Conservation (phyloP, 2,797 vertebrate species). For the Alectoris magna region DNA sequence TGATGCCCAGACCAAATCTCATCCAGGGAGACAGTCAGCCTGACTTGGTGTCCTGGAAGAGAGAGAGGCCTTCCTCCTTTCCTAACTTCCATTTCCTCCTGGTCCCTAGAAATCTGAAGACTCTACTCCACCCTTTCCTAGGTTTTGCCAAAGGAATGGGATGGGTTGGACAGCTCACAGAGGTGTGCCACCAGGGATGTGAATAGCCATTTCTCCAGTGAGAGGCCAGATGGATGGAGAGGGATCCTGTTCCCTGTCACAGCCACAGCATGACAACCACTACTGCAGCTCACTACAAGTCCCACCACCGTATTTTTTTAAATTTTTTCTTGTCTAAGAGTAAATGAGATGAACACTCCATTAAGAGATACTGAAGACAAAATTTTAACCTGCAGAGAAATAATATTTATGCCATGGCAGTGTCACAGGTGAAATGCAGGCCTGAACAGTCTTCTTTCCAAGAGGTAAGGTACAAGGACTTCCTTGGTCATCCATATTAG, state of each 20-base stretch:
- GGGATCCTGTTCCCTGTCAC: neutral
- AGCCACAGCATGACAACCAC: neutral
- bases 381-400: neutral
- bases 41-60: neutral
- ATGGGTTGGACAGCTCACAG: neutral
- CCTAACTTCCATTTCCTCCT: neutral
- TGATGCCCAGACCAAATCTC: neutral
- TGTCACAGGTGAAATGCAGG: neutral
- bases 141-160: neutral
- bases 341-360: neutral
- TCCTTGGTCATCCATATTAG: constrained; percentile 2
- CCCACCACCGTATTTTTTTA: neutral
- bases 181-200: neutral
- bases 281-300: neutral
- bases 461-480: constrained; percentile 21
- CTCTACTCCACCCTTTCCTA: neutral
- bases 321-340: neutral
- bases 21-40: neutral
- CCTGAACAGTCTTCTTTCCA: neutral
- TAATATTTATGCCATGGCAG: neutral
- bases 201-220: neutral
- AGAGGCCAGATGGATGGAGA: neutral
- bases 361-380: fast-evolving
- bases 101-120: neutral
- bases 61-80: neutral